phyloP scores from a whole-genome alignment of 2,797 vertebrate species.

The Coendou prehensilis region DNA sequence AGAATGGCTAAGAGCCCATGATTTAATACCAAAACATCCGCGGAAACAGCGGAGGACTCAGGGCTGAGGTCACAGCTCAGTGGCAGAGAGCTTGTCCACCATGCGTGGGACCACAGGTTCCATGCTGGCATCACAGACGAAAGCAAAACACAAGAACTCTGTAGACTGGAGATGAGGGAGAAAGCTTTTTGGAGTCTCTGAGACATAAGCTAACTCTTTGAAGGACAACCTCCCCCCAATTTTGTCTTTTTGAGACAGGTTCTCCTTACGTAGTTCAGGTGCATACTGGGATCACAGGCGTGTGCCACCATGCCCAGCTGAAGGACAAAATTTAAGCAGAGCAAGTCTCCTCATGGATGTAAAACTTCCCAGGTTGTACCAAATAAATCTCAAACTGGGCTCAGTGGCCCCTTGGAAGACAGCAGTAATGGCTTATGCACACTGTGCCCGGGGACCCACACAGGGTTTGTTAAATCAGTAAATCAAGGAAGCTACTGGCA shows the following conservation, averaged over 20 bases:
- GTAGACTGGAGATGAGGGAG: background rate
- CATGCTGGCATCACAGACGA: too few species aligned
- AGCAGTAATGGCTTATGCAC: background rate
- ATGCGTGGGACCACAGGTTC: too few species aligned
- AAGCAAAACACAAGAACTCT: too few species aligned
- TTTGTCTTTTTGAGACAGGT: too few species aligned
- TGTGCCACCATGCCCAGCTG: too few species aligned
- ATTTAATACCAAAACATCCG: background rate
- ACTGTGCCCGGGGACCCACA: background rate
- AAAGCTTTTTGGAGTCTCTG: background rate
- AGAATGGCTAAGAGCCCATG: background rate
- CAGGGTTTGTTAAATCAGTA: background rate
- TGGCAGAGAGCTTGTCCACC: too few species aligned
- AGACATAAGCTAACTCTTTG: background rate
- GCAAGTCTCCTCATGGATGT: background rate
- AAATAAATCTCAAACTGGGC: background rate
- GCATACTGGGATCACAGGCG: too few species aligned
- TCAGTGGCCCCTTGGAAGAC: background rate
- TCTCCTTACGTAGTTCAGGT: too few species aligned
- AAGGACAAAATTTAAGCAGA: background rate
- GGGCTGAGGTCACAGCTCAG: too few species aligned
- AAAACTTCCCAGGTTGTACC: background rate
- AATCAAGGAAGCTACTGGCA: too few species aligned
- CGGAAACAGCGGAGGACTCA: too few species aligned
- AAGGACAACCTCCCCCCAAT: background rate